Evolutionary conservation across 1,140 invertebrate species (phyloP).

Genomic region (Drosophila aff.): DNA sequence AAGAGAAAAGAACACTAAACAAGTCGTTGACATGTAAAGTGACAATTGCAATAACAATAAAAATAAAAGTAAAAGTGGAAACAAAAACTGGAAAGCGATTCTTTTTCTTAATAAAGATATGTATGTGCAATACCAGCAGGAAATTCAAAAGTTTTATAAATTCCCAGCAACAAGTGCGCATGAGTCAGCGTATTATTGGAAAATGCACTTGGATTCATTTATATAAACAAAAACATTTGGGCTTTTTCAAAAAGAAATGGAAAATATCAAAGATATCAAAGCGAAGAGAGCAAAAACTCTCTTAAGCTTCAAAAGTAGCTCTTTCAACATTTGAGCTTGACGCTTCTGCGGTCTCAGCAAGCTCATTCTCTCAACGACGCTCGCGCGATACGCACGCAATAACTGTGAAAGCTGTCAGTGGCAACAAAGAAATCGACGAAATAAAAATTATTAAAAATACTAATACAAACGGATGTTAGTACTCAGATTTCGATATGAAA

Average conservation of each 20-base stretch:
- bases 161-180: slow-evolving; percentile 48
- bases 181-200: slow-evolving; percentile 60
- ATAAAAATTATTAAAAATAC: slow-evolving; percentile 6
- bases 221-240: slow-evolving; percentile 18
- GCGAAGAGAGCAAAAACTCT: slow-evolving; percentile 29
- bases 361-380: slow-evolving; percentile 59
- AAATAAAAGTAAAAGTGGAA: slow-evolving; percentile 47
- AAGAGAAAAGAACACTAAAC: slow-evolving; percentile 40
- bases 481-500: not conserved
- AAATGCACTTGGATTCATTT: slow-evolving; percentile 21
- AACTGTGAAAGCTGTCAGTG: slow-evolving; percentile 23
- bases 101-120: slow-evolving; percentile 27
- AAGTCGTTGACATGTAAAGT: slow-evolving; percentile 81
- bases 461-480: slow-evolving; percentile 2
- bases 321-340: slow-evolving; percentile 19
- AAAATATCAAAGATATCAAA: slow-evolving; percentile 7
- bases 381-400: slow-evolving; percentile 38
- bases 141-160: slow-evolving; percentile 30
- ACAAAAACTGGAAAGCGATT: slow-evolving; percentile 32
- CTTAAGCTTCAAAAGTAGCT: slow-evolving; percentile 9
- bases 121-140: slow-evolving; percentile 12
- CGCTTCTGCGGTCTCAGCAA: slow-evolving; percentile 6
- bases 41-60: slow-evolving; percentile 30
- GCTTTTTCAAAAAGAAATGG: slow-evolving; percentile 2
- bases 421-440: slow-evolving; percentile 11